Percentiles rank a stretch among this genome's conserved stretches.
phyloP scores from a whole-genome alignment of 2,888 invertebrate species.

The Tachystola acroxantha region DNA sequence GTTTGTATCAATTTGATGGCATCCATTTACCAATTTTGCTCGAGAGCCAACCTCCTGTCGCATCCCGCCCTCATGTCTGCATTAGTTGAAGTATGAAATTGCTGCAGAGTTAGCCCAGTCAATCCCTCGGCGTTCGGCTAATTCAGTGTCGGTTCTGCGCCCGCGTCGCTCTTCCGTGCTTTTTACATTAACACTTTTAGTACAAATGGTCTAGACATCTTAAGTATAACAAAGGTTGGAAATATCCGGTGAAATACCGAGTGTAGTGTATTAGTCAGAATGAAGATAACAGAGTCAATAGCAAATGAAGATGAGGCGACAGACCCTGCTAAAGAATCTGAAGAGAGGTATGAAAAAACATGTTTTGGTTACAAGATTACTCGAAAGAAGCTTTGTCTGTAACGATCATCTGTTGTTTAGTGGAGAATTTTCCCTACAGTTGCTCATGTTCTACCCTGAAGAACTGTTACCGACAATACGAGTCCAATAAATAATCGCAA shows the following conservation, averaged over 20 bases:
- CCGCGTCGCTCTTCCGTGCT: slow-evolving; percentile 33
- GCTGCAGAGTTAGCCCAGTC: slow-evolving; percentile 63
- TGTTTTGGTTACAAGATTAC: no score
- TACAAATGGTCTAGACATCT: no score
- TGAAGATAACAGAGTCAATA: slow-evolving; percentile 57
- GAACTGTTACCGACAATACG: no score
- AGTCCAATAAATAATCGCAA: no score
- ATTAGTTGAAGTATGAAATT: slow-evolving; percentile 61
- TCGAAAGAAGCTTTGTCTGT: no score
- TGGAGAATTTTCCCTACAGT: no score
- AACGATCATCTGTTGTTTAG: no score
- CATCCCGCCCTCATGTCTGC: slow-evolving; percentile 56
- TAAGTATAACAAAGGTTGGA: no score
- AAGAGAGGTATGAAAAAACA: slow-evolving; percentile 5
- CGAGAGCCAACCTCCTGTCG: slow-evolving; percentile 59
- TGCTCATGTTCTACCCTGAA: no score
- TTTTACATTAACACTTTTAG: slow-evolving; percentile 4
- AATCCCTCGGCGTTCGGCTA: slow-evolving; percentile 26
- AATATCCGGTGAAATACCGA: no score
- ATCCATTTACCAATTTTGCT: slow-evolving; percentile 57
- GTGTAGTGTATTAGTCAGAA: slow-evolving; percentile 18
- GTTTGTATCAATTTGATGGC: slow-evolving; percentile 22
- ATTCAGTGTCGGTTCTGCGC: slow-evolving; percentile 34
- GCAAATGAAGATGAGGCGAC: slow-evolving; percentile 25
- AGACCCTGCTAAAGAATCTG: background rate